A percentile compares a stretch with the other conserved stretches of the same genome.
Conservation (phyloP, 2,113 vertebrate species). For the Centropus unirufus region DNA sequence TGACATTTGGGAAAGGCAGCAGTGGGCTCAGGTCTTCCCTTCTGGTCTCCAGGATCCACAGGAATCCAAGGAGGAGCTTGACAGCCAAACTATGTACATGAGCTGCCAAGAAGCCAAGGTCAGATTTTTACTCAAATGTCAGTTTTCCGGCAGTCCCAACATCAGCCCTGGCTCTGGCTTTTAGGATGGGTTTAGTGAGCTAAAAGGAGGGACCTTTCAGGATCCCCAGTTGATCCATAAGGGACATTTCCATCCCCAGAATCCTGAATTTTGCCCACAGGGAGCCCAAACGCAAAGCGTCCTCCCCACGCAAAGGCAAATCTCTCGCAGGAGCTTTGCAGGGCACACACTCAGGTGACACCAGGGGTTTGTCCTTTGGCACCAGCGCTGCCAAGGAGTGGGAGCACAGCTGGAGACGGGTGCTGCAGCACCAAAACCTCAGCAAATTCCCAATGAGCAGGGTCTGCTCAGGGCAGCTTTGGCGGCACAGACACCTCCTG, state of each 20-base stretch:
- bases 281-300: neutral
- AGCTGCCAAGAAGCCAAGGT: neutral
- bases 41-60: neutral
- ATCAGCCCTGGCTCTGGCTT: neutral
- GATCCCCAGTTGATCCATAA: neutral
- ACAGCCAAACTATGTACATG: accelerated
- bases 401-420: neutral
- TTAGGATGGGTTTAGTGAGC: neutral
- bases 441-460: neutral
- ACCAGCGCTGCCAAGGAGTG: neutral
- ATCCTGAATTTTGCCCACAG: neutral
- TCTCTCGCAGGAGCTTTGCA: neutral
- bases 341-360: accelerated
- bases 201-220: neutral
- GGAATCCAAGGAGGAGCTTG: neutral
- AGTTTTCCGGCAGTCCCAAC: neutral
- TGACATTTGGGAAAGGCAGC: neutral
- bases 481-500: neutral
- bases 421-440: neutral
- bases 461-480: neutral
- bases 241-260: neutral
- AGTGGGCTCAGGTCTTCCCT: neutral
- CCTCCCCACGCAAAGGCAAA: neutral
- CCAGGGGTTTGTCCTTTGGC: neutral
- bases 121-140: neutral